Evolutionary conservation across 1,140 invertebrate species (phyloP).

Genomic region (Argopecten irradians): DNA sequence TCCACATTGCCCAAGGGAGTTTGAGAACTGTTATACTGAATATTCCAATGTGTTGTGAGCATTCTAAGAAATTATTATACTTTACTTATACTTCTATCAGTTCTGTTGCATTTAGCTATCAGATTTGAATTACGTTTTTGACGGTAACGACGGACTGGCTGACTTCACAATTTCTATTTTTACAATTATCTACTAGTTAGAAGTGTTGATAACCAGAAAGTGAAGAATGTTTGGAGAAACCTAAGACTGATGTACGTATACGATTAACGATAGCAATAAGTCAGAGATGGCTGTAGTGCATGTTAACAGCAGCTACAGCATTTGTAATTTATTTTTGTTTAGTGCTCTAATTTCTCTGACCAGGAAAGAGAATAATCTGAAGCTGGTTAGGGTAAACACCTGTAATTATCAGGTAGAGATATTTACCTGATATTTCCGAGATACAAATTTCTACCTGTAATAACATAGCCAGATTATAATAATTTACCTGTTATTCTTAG

Average conservation of each 20-base stretch:
- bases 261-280: neutral
- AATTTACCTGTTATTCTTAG: too few relatives aligned
- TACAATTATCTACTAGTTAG: neutral
- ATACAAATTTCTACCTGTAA: neutral
- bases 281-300: neutral
- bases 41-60: too few relatives aligned
- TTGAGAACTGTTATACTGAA: too few relatives aligned
- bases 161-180: neutral
- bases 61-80: too few relatives aligned
- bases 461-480: neutral
- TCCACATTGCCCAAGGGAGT: too few relatives aligned
- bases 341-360: neutral
- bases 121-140: neutral
- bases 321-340: neutral
- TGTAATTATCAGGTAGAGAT: neutral
- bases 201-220: neutral
- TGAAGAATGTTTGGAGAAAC: neutral
- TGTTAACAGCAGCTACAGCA: neutral
- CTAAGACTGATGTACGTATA: neutral
- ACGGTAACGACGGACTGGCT: neutral
- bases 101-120: neutral
- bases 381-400: too few relatives aligned
- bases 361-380: too few relatives aligned
- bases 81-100: too few relatives aligned
- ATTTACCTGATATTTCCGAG: too few relatives aligned